These are phyloP conservation scores for Steatornis caripensis DNA, from an alignment of 2,113 vertebrate genomes.

Conservation along the genomic window DNA sequence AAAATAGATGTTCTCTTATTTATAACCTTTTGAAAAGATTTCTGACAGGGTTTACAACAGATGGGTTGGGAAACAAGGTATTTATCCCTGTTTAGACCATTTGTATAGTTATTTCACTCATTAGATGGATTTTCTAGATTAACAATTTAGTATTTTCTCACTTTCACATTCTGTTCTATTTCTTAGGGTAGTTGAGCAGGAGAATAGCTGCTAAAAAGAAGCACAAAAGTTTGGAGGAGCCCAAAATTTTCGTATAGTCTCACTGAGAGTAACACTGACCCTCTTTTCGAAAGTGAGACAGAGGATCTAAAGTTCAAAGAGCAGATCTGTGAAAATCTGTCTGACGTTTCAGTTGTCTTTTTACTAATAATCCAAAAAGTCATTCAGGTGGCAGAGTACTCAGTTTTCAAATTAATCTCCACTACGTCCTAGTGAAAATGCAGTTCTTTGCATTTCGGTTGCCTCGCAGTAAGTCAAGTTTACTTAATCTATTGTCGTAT, in stretches of 20 bases:
- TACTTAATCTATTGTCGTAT: not conserved
- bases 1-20: conserved; percentile 71
- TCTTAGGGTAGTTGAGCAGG: not conserved
- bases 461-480: not conserved
- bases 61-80: conserved; percentile 56
- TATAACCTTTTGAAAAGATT: conserved; percentile 63
- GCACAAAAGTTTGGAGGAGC: not conserved
- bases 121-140: conserved; percentile 45
- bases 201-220: not conserved
- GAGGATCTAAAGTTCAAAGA: not conserved
- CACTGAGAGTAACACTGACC: not conserved
- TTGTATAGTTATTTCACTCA: conserved; percentile 36
- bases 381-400: not conserved
- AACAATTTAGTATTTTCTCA: conserved; percentile 42
- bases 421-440: not conserved
- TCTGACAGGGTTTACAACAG: conserved; percentile 54
- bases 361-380: not conserved
- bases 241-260: not conserved
- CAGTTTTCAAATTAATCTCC: not conserved
- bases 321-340: not conserved
- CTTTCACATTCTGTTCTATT: not conserved
- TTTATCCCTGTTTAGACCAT: conserved; percentile 52
- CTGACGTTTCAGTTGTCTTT: not conserved
- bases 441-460: not conserved
- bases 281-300: not conserved